Evolutionary conservation across 2,888 invertebrate genomes (phyloP), one percentile per base, ranked within the genome.

Genomic region (Sisyra terminalis): DNA sequence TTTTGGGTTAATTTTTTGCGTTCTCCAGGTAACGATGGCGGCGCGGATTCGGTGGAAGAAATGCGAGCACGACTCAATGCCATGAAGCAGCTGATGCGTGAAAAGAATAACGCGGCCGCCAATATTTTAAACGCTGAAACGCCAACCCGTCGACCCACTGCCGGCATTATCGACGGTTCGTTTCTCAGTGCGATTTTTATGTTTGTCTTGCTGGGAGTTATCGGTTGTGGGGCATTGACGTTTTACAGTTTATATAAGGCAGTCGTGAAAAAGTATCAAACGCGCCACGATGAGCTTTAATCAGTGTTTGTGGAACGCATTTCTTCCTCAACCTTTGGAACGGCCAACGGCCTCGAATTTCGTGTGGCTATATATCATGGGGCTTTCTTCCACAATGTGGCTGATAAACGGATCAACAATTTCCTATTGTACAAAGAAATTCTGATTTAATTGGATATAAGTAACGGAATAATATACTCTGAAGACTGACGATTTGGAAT

Each of bases 21-120:
- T n/a, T n/a, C n/a, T n/a, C n/a, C n/a, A n/a, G n/a, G n/a, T 32
- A 9, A 32, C 9, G 37, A 63, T 55, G 10, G 63, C 34, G 14
- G 15, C 8, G 60, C 62, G 31, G 85, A 86, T 57, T 81, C 83
- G 0, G 84, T 88, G 40, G 87, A 87, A 55, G 84, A 86, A 52
- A 60, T 88, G 34, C 77, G 84, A 44, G 78, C 78, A 51, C 71
- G 84, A 29, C 59, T 88, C 13, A 76, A 79, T 17, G 75, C 78
- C n/a, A 87, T 87, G 85, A 87, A 84, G 55, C 69, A 72, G 48
- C 63, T 85, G 60, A 83, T 87, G 79, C 80, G 80, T 40, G 84
- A 85, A 50, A 65, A 82, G 24, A 73, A 71, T 50, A 65, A 67
- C 1, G 59, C 62, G 0, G 69, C 67, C 0, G 55, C 62, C 3